phyloP scores from a whole-genome alignment of 1,140 invertebrate species.

The Drosophila melanica region DNA sequence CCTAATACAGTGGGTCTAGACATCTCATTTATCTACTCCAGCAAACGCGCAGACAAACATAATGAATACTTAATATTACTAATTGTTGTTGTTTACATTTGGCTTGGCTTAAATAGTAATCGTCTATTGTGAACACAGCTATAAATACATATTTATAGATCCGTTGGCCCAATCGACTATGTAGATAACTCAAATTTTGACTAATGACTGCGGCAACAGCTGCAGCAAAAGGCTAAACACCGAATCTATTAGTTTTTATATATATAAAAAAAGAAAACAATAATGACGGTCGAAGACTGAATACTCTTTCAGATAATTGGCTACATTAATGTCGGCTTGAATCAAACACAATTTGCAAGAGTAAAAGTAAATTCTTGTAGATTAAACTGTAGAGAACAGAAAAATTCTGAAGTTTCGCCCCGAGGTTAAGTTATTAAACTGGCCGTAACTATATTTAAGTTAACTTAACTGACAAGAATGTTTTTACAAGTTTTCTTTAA shows the following conservation, averaged over 20 bases:
- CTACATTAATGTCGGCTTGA: background rate
- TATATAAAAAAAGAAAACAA: background rate
- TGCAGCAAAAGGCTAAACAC: background rate
- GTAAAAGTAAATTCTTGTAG: too few relatives aligned
- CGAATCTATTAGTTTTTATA: background rate
- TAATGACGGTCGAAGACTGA: background rate
- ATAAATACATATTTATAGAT: constrained; percentile 24
- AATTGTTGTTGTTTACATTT: constrained; percentile 38
- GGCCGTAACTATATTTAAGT: too few relatives aligned
- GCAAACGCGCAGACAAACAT: constrained; percentile 31
- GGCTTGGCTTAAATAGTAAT: constrained; percentile 4
- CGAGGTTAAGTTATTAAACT: too few relatives aligned
- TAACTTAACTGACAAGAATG: too few relatives aligned
- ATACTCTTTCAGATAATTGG: background rate
- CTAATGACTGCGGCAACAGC: constrained; percentile 20
- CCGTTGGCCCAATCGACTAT: constrained; percentile 5
- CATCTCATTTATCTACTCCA: constrained; percentile 20
- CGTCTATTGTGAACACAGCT: background rate
- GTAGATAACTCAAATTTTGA: constrained; percentile 26
- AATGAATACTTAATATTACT: constrained; percentile 58
- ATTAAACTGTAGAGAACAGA: too few relatives aligned
- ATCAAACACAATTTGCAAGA: too few relatives aligned
- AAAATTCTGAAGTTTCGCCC: too few relatives aligned
- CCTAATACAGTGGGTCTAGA: constrained; percentile 17
- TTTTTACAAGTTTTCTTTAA: too few relatives aligned